Base-by-base conservation (phyloP, 2,113 vertebrate genomes). In the Larimichthys polyactis region DNA sequence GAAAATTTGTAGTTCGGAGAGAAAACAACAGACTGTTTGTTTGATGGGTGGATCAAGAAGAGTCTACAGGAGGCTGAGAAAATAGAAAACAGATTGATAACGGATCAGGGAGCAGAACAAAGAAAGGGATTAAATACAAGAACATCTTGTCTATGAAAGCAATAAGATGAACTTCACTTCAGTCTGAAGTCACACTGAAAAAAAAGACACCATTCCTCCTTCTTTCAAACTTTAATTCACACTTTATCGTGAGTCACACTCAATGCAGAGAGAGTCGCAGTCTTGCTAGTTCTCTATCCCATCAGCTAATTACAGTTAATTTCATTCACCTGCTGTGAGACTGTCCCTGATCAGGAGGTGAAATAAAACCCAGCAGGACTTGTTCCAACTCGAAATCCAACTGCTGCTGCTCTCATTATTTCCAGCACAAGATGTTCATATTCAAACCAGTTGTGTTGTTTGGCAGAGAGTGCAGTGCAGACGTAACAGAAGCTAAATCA, bases 251-350 rank as follows among this genome's bases (percentile, higher is more conserved):
- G 12, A 14, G 12, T 46, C 17, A 29, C n/a, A 10, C 20, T 24
- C 0, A 54, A 14, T 29, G 17, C 24, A 15, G 17, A 54, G 32
- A 8, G 5, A 44, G 20, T 3, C 22, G 5, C 16, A 20, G 20
- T n/a, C 7, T 22, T 46, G 44, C 51, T 12, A 3, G 10, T 49
- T 32, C 49, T 48, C 81, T 4, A 0, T 66, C 2, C 29, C 8
- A 20, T 60, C 24, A 48, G 17, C 14, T 78, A 51, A 81, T 73
- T 49, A 59, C 54, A 43, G 32, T 19, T 73, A 4, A 63, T 75
- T 75, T 44, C 2, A 62, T 12, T 27, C 49, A 71, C 52, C 65
- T n/a, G 29, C 1, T 58, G 19, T 16, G 43, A 75, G 40, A n/a
- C n/a, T 22, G 11, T 10, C 20, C 12, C 10, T 67, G 52, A 62